These are phyloP conservation scores for Chelidonichthys spinosus DNA, from an alignment of 2,797 vertebrate genomes.

Conservation along the genomic window DNA sequence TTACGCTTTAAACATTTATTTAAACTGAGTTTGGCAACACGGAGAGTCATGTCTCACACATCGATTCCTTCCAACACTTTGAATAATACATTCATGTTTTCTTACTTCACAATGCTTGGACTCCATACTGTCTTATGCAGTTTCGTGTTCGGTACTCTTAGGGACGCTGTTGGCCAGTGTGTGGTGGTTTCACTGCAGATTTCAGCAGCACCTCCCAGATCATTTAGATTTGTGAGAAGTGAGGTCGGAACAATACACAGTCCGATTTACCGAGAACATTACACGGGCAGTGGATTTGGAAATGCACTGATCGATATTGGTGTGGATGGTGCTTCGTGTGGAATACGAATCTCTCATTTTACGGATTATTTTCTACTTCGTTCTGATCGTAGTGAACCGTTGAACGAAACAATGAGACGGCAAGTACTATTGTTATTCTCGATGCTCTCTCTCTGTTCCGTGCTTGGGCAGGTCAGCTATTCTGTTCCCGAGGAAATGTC, in stretches of 20 bases:
- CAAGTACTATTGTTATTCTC: conserved; percentile 39
- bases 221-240: background rate
- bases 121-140: background rate
- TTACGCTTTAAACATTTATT: background rate
- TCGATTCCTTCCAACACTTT: no score
- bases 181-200: background rate
- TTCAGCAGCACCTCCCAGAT: background rate
- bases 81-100: no score
- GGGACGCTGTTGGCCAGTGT: conserved; percentile 3
- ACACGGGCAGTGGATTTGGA: background rate
- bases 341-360: background rate
- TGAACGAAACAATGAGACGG: conserved; percentile 48
- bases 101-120: background rate
- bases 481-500: conserved; percentile 88
- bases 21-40: background rate
- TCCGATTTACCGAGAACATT: background rate
- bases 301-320: background rate
- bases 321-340: background rate
- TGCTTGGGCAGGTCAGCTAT: conserved; percentile 78
- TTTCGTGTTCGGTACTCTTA: background rate
- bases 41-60: background rate
- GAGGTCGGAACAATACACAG: background rate
- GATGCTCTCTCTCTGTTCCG: background rate
- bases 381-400: background rate
- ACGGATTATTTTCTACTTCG: background rate